phyloP scores from a whole-genome alignment of 2,113 vertebrate genomes.

The Sapayoa aenigma region DNA sequence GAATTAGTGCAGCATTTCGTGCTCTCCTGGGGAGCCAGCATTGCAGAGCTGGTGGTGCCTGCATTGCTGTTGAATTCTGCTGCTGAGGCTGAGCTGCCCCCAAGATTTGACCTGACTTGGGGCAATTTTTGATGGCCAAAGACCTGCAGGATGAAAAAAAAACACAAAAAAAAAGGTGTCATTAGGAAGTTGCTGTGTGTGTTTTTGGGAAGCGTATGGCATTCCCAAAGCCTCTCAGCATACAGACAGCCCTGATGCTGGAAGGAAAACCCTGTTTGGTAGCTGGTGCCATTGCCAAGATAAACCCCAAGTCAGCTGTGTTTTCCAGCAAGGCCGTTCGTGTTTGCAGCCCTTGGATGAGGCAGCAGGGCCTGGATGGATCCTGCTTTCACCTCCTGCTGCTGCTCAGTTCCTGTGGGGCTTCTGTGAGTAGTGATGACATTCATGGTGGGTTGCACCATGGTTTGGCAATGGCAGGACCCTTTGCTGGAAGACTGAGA shows the following conservation, averaged over 20 bases:
- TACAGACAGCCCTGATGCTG: background rate
- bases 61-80: background rate
- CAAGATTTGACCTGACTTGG: background rate
- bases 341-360: background rate
- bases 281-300: background rate
- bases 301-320: background rate
- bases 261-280: background rate
- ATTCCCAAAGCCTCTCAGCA: background rate
- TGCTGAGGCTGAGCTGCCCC: background rate
- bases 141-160: background rate
- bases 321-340: background rate
- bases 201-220: background rate
- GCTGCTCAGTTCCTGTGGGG: rapidly evolving
- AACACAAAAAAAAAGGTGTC: background rate
- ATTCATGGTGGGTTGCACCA: background rate
- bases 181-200: background rate
- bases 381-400: background rate
- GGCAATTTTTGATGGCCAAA: background rate
- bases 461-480: background rate
- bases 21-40: rapidly evolving
- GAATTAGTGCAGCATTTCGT: background rate
- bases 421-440: background rate
- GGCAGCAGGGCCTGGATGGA: background rate
- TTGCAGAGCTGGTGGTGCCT: background rate
- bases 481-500: background rate